Conservation (phyloP, 1,140 invertebrate species). For the Dreissena rostriformis region DNA sequence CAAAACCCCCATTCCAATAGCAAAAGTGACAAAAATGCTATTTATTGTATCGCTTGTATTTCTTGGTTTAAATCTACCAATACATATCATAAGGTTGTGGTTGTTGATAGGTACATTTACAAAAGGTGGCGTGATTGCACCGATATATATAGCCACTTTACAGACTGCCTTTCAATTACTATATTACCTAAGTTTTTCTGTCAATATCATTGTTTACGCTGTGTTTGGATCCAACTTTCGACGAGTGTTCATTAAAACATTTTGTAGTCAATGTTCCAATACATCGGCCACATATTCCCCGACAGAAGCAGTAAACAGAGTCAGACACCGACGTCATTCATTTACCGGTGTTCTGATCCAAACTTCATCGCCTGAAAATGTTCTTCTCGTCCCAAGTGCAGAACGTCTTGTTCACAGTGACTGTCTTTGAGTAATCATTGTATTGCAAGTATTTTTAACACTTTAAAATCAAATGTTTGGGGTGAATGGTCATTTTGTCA, state of each 20-base stretch:
- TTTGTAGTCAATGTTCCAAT: not conserved
- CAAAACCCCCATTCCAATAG: conserved; percentile 10
- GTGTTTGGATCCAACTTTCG: conserved; percentile 65
- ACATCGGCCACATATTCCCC: not conserved
- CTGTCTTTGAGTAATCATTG: too few species aligned
- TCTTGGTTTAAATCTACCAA: conserved; percentile 62
- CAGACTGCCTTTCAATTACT: conserved; percentile 83
- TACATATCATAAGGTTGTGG: conserved; percentile 33
- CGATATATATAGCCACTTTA: not conserved
- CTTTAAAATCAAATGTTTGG: too few species aligned
- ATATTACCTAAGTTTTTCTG: conserved; percentile 91
- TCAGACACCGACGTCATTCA: too few species aligned
- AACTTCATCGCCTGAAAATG: too few species aligned
- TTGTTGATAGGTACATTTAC: conserved; percentile 26
- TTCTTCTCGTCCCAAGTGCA: too few species aligned
- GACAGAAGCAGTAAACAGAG: too few species aligned
- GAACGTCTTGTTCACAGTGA: too few species aligned
- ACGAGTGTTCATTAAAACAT: conserved; percentile 61
- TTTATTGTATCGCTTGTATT: conserved; percentile 40
- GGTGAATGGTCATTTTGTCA: too few species aligned
- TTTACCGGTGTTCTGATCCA: too few species aligned
- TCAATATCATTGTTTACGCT: conserved; percentile 90
- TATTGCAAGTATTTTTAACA: too few species aligned
- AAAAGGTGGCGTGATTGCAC: conserved; percentile 69
- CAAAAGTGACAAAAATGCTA: conserved; percentile 47